A percentile compares a stretch with the other conserved stretches of the same genome.
Conservation (phyloP, 1,140 invertebrate genomes). For the Tetramorium parvispinum region DNA sequence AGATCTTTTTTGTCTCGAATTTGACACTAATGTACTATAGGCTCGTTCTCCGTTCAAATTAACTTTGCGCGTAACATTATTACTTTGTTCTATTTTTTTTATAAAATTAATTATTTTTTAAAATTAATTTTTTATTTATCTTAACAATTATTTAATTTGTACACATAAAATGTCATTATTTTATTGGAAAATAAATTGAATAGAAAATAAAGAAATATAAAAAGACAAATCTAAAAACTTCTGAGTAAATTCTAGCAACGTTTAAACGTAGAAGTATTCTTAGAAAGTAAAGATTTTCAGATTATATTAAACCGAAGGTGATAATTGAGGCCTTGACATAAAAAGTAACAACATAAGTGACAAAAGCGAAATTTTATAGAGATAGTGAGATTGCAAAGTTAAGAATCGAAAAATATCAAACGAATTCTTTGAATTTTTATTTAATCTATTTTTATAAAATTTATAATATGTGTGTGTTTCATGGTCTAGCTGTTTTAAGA, state of each 20-base stretch:
- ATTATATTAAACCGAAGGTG: conserved; percentile 4
- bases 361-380: conserved; percentile 7
- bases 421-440: not conserved
- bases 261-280: not conserved
- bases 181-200: not conserved
- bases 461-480: not conserved
- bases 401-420: conserved; percentile 4
- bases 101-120: not conserved
- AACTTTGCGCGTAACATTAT: not conserved
- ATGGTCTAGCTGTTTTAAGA: not conserved
- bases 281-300: conserved; percentile 1
- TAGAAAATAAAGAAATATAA: not conserved
- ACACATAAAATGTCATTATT: not conserved
- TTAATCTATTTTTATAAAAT: not conserved
- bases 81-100: not conserved
- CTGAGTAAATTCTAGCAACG: not conserved
- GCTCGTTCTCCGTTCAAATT: not conserved
- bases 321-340: conserved; percentile 33
- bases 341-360: not conserved
- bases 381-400: not conserved
- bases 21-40: conserved; percentile 2
- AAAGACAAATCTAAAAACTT: not conserved
- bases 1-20: conserved; percentile 46
- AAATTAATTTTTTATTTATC: not conserved
- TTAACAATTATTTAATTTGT: not conserved